phyloP scores from a whole-genome alignment of 2,888 invertebrate species.

The Therioaphis trifolii region DNA sequence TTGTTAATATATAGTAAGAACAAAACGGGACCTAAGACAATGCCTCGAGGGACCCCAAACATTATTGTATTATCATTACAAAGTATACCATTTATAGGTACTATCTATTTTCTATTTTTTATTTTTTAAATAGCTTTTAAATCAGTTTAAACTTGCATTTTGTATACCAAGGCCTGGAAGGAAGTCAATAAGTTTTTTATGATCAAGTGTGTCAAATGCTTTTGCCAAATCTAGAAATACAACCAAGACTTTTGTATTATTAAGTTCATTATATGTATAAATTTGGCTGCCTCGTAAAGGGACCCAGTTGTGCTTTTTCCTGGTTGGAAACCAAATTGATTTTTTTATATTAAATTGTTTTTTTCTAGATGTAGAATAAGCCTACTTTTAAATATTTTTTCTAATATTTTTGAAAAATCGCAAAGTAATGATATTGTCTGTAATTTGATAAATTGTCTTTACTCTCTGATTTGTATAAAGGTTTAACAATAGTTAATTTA shows the following conservation, averaged over 20 bases:
- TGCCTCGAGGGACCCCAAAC: too few relatives aligned
- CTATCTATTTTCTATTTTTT: constrained; percentile 4
- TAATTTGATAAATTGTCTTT: too few relatives aligned
- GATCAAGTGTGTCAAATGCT: too few relatives aligned
- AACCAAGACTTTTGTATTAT: background rate
- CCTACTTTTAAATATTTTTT: too few relatives aligned
- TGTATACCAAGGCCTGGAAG: background rate
- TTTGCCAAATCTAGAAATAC: background rate
- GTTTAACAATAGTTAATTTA: background rate
- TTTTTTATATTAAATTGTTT: background rate
- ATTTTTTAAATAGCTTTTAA: background rate
- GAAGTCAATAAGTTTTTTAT: background rate
- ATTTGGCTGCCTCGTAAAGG: background rate
- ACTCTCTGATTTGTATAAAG: background rate
- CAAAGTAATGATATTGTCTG: too few relatives aligned
- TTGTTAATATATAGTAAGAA: too few relatives aligned
- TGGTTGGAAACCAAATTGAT: background rate
- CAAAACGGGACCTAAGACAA: background rate
- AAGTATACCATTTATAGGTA: background rate
- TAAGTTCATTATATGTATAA: background rate
- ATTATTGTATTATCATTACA: background rate
- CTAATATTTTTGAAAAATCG: too few relatives aligned
- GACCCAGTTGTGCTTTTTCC: background rate
- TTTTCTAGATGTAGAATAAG: background rate
- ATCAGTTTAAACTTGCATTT: background rate